Base-by-base conservation (phyloP, 2,888 invertebrate genomes). In the Xylocampa areola region DNA sequence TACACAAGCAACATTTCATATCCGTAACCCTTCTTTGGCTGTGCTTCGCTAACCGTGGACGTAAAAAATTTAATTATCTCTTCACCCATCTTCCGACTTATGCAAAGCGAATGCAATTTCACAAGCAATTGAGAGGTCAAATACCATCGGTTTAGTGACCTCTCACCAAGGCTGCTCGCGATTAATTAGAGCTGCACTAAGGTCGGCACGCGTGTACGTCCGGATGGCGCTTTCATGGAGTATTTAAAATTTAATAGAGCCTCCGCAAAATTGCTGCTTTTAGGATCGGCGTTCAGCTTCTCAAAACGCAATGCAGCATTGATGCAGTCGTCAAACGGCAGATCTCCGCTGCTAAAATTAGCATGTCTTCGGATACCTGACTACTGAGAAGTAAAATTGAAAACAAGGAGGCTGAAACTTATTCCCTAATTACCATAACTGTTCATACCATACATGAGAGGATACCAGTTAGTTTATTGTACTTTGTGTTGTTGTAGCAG, bases 61-160 rank as follows among this genome's bases (percentile, higher is more conserved):
- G 25, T 64, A 21, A 55, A 70, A 70, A 50, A 50, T 35, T 0
- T 47, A 37, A 71, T 50, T 50, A 66, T 49, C 33, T 32, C 5
- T 37, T 13, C 16, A 21, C 11, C 30, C 30, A 66, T 71, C 67
- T 57, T 66, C 50, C 36, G 44, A 60, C 19, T 41, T 36, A 49
- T 54, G 47, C 30, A 58, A 63, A 69, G 32, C 39, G 29, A 60
- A 69, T 65, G 53, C 48, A 74, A 61, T 71, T 73, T 71, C 66
- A 71, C 75, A 71, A 72, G 53, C 57, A 74, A 63, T 71, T 59
- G 53, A 68, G 70, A 77, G 78, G 79, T 75, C 72, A 72, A 71
- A 68, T 68, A 68, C 51, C 76, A 75, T 74, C 73, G 63, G 79
- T 80, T 73, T 80, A 68, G 53, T 49, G 81, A 80, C 83, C 77